Percentiles rank a stretch among this genome's conserved stretches.
phyloP scores from a whole-genome alignment of 2,888 invertebrate genomes.

The Caenorhabditis sulstoni region DNA sequence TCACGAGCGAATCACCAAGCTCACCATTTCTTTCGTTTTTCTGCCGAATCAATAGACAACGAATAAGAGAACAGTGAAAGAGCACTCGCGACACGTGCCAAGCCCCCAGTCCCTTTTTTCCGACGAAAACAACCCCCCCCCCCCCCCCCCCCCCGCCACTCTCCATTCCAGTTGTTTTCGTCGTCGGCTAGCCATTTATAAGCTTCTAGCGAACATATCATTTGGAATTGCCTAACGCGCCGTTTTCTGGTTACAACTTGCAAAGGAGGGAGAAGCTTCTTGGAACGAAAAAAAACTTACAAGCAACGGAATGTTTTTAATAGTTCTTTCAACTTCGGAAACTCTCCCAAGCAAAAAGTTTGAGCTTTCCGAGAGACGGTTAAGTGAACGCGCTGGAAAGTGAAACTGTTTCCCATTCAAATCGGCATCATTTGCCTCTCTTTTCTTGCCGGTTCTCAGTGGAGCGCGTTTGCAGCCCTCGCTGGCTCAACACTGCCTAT shows the following conservation, averaged over 20 bases:
- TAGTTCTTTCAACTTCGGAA: no score
- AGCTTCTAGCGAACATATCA: background rate
- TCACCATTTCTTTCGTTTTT: background rate
- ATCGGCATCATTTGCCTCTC: slow-evolving; percentile 19
- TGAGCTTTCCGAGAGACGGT: background rate
- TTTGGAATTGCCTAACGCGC: no score
- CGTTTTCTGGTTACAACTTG: no score
- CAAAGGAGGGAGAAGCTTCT: no score
- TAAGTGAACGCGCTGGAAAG: background rate
- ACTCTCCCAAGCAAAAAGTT: slow-evolving; percentile 1
- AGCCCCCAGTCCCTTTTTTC: background rate
- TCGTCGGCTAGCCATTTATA: background rate
- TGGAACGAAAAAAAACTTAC: no score
- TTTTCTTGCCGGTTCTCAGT: slow-evolving; percentile 1
- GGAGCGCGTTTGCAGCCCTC: slow-evolving; percentile 33
- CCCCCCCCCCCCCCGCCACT: no score
- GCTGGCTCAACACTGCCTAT: slow-evolving; percentile 18
- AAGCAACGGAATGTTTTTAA: no score
- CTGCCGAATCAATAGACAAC: background rate
- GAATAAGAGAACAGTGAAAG: slow-evolving; percentile 2
- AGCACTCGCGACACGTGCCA: slow-evolving; percentile 31
- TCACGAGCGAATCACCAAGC: no score
- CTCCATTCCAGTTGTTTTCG: slow-evolving; percentile 37
- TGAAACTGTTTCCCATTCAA: slow-evolving; percentile 16
- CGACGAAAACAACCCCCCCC: slow-evolving; percentile 36